Evolutionary conservation across 2,797 vertebrate species (phyloP).

Genomic region (Pseudocheirus occidentalis): DNA sequence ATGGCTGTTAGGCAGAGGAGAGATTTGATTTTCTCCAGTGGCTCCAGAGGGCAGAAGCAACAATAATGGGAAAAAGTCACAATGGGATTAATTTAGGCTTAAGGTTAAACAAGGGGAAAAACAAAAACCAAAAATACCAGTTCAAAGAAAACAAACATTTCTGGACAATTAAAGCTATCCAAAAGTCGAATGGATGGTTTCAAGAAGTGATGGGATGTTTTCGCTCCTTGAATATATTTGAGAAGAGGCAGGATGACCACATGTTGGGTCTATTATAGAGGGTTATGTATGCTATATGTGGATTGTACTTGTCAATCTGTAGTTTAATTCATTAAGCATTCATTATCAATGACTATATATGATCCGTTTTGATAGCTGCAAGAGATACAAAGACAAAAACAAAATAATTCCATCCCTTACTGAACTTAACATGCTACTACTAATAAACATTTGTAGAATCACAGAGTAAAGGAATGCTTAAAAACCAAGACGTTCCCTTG

Average conservation of each 20-base stretch:
- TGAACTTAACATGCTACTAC: background rate
- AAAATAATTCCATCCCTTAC: background rate
- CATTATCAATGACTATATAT: background rate
- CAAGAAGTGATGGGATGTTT: background rate
- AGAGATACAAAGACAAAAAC: background rate
- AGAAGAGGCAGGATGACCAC: background rate
- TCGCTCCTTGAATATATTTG: background rate
- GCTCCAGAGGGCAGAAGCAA: background rate
- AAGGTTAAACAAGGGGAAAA: fast-evolving
- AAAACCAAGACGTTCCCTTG: no score
- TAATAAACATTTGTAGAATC: background rate
- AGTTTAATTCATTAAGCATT: background rate
- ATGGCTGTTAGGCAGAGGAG: background rate
- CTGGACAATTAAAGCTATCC: background rate
- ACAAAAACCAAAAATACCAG: background rate
- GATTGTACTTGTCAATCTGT: background rate
- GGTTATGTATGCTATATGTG: background rate
- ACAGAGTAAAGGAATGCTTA: no score
- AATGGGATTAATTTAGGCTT: background rate
- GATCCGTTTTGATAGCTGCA: background rate
- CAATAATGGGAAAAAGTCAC: background rate
- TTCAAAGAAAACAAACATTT: background rate
- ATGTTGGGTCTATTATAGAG: background rate
- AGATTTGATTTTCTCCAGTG: background rate
- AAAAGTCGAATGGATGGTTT: background rate